Percentiles rank a stretch among this genome's conserved stretches.
These are phyloP conservation scores for Pimephales promelas DNA, from an alignment of 2,113 vertebrate genomes.

Conservation along the genomic window DNA sequence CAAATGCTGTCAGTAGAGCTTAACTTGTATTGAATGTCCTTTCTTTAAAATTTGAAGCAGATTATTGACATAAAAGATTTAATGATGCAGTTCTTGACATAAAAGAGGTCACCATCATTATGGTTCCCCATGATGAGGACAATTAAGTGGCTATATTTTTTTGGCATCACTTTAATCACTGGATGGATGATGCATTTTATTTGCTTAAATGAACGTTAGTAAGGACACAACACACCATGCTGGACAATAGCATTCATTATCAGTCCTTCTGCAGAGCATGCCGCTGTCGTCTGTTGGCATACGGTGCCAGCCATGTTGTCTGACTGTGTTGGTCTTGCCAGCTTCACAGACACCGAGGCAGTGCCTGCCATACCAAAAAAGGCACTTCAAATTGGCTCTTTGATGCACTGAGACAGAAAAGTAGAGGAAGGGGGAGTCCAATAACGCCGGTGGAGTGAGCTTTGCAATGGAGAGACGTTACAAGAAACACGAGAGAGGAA, in stretches of 20 bases:
- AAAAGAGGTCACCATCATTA: conserved; percentile 8
- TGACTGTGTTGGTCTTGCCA: conserved; percentile 20
- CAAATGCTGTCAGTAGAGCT: neutral
- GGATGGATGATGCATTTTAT: conserved; percentile 18
- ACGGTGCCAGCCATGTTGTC: conserved; percentile 20
- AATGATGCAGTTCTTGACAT: neutral
- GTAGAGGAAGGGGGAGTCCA: conserved; percentile 23
- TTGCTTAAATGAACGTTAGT: conserved; percentile 17
- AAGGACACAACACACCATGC: neutral
- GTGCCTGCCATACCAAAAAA: conserved; percentile 33
- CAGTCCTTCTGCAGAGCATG: conserved; percentile 28
- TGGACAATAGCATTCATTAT: conserved; percentile 35
- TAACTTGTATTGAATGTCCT: neutral
- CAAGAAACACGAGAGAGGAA: neutral
- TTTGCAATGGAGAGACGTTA: neutral
- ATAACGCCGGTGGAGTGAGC: neutral
- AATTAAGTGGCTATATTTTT: neutral
- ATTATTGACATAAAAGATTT: neutral
- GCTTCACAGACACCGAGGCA: neutral
- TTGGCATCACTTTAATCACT: neutral
- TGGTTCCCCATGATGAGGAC: neutral
- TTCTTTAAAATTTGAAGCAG: neutral
- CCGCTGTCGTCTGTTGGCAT: conserved; percentile 27
- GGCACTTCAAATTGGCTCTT: conserved; percentile 32
- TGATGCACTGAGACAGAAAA: conserved; percentile 39